Base-by-base conservation (phyloP, 2,113 vertebrate genomes). In the Oncorhynchus keta region DNA sequence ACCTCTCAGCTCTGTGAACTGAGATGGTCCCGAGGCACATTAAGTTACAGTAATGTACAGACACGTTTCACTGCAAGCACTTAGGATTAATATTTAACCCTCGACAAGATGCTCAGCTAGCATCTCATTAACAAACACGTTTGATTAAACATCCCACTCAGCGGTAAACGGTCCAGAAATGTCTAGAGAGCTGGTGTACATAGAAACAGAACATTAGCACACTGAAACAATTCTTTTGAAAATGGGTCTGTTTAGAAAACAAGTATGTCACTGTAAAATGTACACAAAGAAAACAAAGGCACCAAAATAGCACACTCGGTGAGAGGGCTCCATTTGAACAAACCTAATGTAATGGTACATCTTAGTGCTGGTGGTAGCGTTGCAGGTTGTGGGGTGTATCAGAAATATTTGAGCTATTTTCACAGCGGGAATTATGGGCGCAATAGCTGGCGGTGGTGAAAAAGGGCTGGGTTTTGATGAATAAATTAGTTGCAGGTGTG, bases 21-120 rank as follows among this genome's bases (percentile, higher is more conserved):
- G 39, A 67, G 62, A 67, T 18, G 26, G 51, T 57, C 9, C 11
- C 5, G 3, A 45, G 65, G 64, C 67, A 18, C 45, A 24, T 35
- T 67, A 14, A 62, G 71, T 20, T 68, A 20, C 59, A 65, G 62
- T 73, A 70, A 72, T 51, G 14, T 26, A 75, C 45, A 73, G 51
- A 55, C 74, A 69, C 70, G 68, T 73, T 79, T 74, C 49, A 73
- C 51, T 26, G 28, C 64, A 20, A 48, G 39, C 45, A 30, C 66
- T 76, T 61, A 74, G 59, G 59, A 81, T 57, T 48, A 79, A 57
- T 68, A 67, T 72, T 77, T 73, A 72, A 73, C 12, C 57, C 45
- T 67, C 26, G 49, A 72, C 16, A 35, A 57, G 49, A 57, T 11
- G 16, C 18, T 55, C 20, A 62, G 59, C 59, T 62, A 22, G 59